Percentiles rank a stretch among this genome's conserved stretches.
These are phyloP conservation scores for Odontothrips loti DNA, from an alignment of 2,888 invertebrate species.

Conservation along the genomic window DNA sequence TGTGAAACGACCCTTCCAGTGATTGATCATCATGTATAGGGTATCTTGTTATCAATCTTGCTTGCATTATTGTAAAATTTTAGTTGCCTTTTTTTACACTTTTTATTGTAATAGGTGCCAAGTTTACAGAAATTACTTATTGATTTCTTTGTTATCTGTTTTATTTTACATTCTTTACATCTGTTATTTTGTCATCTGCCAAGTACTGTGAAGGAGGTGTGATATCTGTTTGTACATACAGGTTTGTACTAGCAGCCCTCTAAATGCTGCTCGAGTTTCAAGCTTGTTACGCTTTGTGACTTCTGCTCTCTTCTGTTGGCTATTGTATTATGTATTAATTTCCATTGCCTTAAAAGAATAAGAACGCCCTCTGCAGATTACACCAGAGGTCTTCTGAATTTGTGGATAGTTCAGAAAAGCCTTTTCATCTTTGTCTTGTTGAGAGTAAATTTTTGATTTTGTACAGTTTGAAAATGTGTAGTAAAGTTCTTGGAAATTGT, in stretches of 20 bases:
- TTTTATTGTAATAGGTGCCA: too few relatives aligned
- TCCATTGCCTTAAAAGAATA: background rate
- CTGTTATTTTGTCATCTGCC: background rate
- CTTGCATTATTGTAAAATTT: too few relatives aligned
- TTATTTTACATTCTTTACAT: conserved; percentile 17
- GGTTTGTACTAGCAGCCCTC: too few relatives aligned
- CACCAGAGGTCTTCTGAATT: background rate
- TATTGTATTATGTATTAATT: background rate
- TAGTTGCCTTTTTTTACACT: too few relatives aligned
- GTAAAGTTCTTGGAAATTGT: background rate
- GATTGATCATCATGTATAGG: too few relatives aligned
- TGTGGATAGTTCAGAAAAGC: background rate
- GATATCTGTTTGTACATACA: background rate
- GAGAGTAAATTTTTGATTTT: background rate
- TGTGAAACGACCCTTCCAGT: too few relatives aligned
- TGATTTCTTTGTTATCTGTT: background rate
- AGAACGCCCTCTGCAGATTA: background rate
- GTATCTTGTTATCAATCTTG: too few relatives aligned
- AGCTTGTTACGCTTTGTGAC: conserved; percentile 1
- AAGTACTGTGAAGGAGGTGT: background rate
- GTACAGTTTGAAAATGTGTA: background rate
- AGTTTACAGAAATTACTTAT: background rate
- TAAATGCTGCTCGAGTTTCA: background rate
- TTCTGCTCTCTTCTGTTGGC: background rate
- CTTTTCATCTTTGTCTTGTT: background rate